phyloP scores from a whole-genome alignment of 2,888 invertebrate species.

The Cataglyphis altisquamis region DNA sequence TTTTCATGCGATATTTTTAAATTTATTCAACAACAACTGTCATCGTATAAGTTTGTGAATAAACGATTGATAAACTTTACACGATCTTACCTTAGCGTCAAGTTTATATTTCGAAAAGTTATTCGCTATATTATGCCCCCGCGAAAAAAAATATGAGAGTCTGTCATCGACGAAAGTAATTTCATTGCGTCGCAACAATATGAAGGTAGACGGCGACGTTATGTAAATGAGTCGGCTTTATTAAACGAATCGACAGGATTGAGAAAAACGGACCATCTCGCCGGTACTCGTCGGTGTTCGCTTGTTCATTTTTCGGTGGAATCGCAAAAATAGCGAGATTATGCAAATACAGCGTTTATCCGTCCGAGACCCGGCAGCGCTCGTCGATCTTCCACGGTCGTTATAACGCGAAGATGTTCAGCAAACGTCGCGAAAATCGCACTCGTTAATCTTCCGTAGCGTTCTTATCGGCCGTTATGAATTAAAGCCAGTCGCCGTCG shows the following conservation, averaged over 20 bases:
- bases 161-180: constrained; percentile 38
- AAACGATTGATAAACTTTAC: neutral
- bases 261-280: constrained; percentile 14
- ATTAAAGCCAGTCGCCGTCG: constrained; percentile 61
- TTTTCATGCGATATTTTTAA: neutral
- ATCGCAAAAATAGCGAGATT: constrained; percentile 59
- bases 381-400: constrained; percentile 57
- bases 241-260: constrained; percentile 61
- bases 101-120: neutral
- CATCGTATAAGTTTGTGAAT: neutral
- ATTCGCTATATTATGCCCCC: constrained; percentile 27
- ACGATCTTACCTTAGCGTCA: neutral
- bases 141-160: constrained; percentile 1
- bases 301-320: constrained; percentile 53
- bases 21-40: neutral
- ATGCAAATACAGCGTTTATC: constrained; percentile 58
- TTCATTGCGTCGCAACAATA: constrained; percentile 36
- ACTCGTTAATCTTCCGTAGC: constrained; percentile 59
- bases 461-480: constrained; percentile 62
- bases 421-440: constrained; percentile 62
- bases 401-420: constrained; percentile 57
- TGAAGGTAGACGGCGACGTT: constrained; percentile 39
- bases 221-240: constrained; percentile 59
- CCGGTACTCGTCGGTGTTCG: constrained; percentile 12
- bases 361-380: constrained; percentile 46